Percentiles rank a stretch among this genome's conserved stretches.
Evolutionary conservation across 2,113 vertebrate genomes (phyloP).

Genomic region (Numenius arquata): DNA sequence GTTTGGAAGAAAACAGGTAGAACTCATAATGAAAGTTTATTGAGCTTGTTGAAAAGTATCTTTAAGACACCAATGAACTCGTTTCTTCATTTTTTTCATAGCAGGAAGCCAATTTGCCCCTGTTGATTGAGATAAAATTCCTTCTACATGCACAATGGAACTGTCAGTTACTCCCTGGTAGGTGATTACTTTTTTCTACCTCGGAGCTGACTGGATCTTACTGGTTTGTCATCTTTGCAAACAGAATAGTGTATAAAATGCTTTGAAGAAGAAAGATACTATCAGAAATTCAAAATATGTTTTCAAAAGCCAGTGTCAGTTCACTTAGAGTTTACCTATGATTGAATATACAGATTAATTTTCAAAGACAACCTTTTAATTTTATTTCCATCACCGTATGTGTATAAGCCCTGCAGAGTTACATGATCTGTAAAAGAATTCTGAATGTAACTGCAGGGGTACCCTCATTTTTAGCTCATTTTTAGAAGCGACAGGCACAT

Average conservation of each 20-base stretch:
- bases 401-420: neutral
- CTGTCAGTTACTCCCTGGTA: neutral
- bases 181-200: neutral
- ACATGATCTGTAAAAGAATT: neutral
- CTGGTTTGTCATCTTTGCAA: neutral
- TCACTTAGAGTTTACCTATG: neutral
- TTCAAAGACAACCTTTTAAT: neutral
- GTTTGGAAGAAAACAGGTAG: neutral
- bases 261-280: neutral
- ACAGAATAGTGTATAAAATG: neutral
- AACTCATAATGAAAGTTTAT: neutral
- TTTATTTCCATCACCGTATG: neutral
- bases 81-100: neutral
- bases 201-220: neutral
- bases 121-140: neutral
- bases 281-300: neutral
- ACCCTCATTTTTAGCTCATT: neutral
- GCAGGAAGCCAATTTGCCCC: neutral
- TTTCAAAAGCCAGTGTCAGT: neutral
- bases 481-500: neutral
- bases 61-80: neutral
- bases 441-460: neutral
- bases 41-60: neutral
- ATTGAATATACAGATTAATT: neutral
- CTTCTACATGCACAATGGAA: neutral